Conservation (phyloP, 2,113 vertebrate genomes). For the Speoplatyrhinus poulsoni region DNA sequence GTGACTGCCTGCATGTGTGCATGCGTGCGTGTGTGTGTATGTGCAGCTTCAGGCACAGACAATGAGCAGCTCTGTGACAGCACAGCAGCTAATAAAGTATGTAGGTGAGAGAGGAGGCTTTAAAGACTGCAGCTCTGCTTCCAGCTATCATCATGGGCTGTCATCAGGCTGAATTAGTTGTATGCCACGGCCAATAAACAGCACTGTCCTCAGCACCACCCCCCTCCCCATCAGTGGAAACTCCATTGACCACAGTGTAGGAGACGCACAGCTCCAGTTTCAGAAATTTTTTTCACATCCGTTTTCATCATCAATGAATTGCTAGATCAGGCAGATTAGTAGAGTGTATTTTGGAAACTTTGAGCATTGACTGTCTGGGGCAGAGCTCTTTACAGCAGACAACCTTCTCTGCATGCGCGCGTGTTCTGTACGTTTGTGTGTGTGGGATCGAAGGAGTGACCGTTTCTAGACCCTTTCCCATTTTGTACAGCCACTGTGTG, state of each 20-base stretch:
- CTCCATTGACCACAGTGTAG: conserved; percentile 63
- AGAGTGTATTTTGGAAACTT: conserved; percentile 71
- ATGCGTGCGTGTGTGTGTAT: conserved; percentile 25
- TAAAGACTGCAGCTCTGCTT: conserved; percentile 67
- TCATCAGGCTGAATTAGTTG: conserved; percentile 75
- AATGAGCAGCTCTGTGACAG: conserved; percentile 61
- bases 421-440: conserved; percentile 17
- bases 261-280: conserved; percentile 66
- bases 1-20: conserved; percentile 23
- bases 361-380: conserved; percentile 5
- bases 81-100: conserved; percentile 66
- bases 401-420: conserved; percentile 20
- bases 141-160: conserved; percentile 56
- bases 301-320: conserved; percentile 75
- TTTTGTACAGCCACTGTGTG: too few relatives aligned
- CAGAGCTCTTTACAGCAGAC: conserved; percentile 59
- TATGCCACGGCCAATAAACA: conserved; percentile 60
- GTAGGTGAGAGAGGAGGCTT: conserved; percentile 32
- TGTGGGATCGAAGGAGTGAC: neutral
- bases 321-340: conserved; percentile 74
- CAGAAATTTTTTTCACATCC: conserved; percentile 54
- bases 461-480: too few relatives aligned
- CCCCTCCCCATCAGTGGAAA: conserved; percentile 47
- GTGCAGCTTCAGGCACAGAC: conserved; percentile 23
- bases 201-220: conserved; percentile 44